phyloP scores from a whole-genome alignment of 2,888 invertebrate genomes.

The Lithophane semibrunnea region DNA sequence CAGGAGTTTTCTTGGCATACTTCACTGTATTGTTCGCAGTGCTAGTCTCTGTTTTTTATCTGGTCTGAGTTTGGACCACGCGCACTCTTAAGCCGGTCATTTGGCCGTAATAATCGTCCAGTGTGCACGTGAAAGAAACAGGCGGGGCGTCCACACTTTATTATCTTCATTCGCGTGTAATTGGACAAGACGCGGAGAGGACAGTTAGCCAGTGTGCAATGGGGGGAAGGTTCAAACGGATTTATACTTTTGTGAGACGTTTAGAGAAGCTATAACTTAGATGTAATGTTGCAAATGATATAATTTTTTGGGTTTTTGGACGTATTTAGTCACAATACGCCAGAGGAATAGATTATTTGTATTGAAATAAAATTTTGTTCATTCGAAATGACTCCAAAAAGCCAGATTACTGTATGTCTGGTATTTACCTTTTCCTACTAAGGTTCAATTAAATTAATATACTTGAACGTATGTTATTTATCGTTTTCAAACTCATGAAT shows the following conservation, averaged over 20 bases:
- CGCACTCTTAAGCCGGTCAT: slow-evolving; percentile 84
- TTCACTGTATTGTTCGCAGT: too few species aligned
- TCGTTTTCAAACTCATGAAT: neutral
- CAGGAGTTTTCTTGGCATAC: too few species aligned
- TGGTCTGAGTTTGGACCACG: slow-evolving; percentile 62
- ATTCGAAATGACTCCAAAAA: neutral
- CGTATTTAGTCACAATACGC: neutral
- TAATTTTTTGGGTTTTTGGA: neutral
- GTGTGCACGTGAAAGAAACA: slow-evolving; percentile 81
- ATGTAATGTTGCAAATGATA: neutral
- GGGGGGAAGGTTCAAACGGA: slow-evolving; percentile 47
- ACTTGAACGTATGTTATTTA: neutral
- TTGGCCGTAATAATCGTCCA: slow-evolving; percentile 88
- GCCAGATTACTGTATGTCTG: neutral
- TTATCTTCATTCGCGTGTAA: slow-evolving; percentile 84
- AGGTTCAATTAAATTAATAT: neutral
- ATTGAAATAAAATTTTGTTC: neutral
- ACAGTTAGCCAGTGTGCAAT: slow-evolving; percentile 19
- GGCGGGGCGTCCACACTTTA: slow-evolving; percentile 74
- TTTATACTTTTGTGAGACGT: slow-evolving; percentile 40
- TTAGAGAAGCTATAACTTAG: neutral
- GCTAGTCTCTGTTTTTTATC: slow-evolving; percentile 1
- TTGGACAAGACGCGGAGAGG: slow-evolving; percentile 71
- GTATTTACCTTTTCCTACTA: neutral
- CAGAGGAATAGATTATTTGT: neutral